Percentiles rank a stretch among this genome's conserved stretches.
phyloP scores from a whole-genome alignment of 2,797 vertebrate genomes.

The Rousettus madagascariensis region DNA sequence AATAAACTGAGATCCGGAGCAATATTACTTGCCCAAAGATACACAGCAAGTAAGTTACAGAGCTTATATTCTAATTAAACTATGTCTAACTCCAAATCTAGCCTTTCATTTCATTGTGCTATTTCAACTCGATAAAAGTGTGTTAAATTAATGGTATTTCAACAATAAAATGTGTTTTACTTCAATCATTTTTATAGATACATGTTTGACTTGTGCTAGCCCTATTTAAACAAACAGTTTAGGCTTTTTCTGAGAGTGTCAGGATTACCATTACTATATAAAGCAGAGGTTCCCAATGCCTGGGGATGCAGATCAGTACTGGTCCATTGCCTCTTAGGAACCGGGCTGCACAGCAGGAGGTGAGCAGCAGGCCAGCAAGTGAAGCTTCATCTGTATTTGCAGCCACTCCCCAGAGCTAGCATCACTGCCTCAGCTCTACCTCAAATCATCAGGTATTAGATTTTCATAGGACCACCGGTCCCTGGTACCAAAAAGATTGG shows the following conservation, averaged over 20 bases:
- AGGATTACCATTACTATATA: not conserved
- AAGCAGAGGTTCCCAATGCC: too few relatives aligned
- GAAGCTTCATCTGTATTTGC: too few relatives aligned
- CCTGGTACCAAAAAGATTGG: too few relatives aligned
- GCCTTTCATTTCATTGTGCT: slow-evolving; percentile 10
- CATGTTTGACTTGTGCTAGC: not conserved
- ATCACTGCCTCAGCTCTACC: too few relatives aligned
- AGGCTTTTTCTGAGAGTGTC: not conserved
- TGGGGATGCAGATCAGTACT: too few relatives aligned
- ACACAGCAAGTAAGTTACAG: not conserved
- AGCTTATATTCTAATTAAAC: slow-evolving; percentile 39
- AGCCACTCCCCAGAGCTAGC: too few relatives aligned
- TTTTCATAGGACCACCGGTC: too few relatives aligned
- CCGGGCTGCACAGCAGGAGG: too few relatives aligned
- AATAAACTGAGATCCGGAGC: slow-evolving; percentile 35
- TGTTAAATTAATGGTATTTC: slow-evolving; percentile 45
- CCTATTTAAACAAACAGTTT: slow-evolving; percentile 43
- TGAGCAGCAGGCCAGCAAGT: too few relatives aligned
- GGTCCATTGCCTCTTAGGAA: too few relatives aligned
- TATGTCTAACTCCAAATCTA: slow-evolving; percentile 24
- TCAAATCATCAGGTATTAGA: too few relatives aligned
- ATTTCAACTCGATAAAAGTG: slow-evolving; percentile 36
- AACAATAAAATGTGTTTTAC: slow-evolving; percentile 32
- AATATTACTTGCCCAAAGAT: slow-evolving; percentile 24
- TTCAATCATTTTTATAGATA: slow-evolving; percentile 53